Conservation (phyloP, 2,797 vertebrate genomes). For the Knipowitschia caucasica region DNA sequence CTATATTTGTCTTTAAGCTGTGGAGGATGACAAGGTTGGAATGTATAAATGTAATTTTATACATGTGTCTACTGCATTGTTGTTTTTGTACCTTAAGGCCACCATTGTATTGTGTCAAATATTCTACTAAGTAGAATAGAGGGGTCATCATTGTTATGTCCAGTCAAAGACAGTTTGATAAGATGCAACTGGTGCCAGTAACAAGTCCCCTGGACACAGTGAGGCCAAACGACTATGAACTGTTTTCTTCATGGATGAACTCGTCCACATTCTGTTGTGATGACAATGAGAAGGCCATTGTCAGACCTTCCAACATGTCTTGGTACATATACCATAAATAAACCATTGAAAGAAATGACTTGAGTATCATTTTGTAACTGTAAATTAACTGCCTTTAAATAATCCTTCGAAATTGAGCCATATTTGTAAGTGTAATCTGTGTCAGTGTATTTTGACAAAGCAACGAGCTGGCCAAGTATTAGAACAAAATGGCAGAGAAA, state of each 20-base stretch:
- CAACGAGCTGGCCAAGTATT: no score
- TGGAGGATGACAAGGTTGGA: conserved; percentile 75
- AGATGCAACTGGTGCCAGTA: conserved; percentile 35
- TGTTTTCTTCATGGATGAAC: conserved; percentile 29
- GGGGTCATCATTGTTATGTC: conserved; percentile 65
- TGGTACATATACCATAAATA: conserved; percentile 73
- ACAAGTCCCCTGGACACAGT: conserved; percentile 29
- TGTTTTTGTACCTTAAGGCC: conserved; percentile 64
- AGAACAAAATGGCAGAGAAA: no score
- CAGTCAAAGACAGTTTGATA: conserved; percentile 52
- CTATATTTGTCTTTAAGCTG: conserved; percentile 78
- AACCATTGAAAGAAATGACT: conserved; percentile 45
- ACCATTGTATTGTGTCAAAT: conserved; percentile 68
- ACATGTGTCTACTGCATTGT: conserved; percentile 80
- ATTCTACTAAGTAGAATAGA: conserved; percentile 89
- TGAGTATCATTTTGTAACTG: neutral
- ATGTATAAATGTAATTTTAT: conserved; percentile 86
- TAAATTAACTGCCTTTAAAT: neutral
- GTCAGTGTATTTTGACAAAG: no score
- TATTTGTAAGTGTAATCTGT: no score
- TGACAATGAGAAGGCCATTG: conserved; percentile 23
- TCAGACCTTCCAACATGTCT: conserved; percentile 35
- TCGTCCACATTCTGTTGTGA: conserved; percentile 38
- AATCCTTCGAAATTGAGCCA: no score
- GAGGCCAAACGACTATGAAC: conserved; percentile 31